Percentiles rank a stretch among this genome's conserved stretches.
These are phyloP conservation scores for Neogobius melanostomus DNA, from an alignment of 2,113 vertebrate genomes.

Conservation along the genomic window DNA sequence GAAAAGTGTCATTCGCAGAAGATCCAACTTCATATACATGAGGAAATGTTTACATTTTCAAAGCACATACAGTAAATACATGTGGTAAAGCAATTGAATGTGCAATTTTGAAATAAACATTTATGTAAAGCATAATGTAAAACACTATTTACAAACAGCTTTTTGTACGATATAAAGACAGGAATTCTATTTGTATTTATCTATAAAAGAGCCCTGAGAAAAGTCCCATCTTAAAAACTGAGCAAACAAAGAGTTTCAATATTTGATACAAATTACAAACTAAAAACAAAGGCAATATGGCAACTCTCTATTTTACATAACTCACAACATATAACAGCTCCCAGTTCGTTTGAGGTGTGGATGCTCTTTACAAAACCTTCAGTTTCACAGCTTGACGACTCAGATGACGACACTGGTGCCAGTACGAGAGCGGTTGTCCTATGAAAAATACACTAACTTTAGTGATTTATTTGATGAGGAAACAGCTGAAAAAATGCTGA, in stretches of 20 bases:
- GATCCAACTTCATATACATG: not conserved
- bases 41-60: constrained; percentile 15
- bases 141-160: constrained; percentile 24
- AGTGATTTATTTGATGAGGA: constrained; percentile 33
- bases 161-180: not conserved
- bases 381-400: constrained; percentile 46
- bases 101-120: not conserved
- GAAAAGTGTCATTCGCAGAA: not conserved
- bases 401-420: constrained; percentile 89
- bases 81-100: constrained; percentile 21
- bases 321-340: constrained; percentile 8
- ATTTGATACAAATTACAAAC: not conserved
- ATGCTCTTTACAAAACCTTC: constrained; percentile 38
- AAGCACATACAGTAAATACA: not conserved
- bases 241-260: not conserved
- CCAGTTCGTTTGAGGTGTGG: constrained; percentile 28
- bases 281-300: not conserved
- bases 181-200: not conserved
- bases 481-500: constrained; percentile 1
- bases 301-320: not conserved
- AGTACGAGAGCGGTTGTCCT: constrained; percentile 88
- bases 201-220: constrained; percentile 4
- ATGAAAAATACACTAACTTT: constrained; percentile 71
- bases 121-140: constrained; percentile 17
- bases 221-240: not conserved